phyloP scores from a whole-genome alignment of 2,888 invertebrate genomes.

The Limnephilus auricula region DNA sequence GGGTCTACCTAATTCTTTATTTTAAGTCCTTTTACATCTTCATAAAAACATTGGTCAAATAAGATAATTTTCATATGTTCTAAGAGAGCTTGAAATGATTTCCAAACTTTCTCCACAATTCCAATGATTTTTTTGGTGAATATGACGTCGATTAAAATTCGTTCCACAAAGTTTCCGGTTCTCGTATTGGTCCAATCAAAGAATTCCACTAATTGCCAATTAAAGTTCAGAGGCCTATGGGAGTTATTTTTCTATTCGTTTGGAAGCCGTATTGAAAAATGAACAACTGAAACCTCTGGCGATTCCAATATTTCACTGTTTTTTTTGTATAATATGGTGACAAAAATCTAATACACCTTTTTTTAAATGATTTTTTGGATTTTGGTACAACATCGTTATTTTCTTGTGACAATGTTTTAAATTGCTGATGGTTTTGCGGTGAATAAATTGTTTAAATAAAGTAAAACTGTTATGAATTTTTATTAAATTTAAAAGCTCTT shows the following conservation, averaged over 20 bases:
- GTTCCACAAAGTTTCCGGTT: neutral
- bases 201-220: neutral
- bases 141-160: neutral
- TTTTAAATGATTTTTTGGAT: too few species aligned
- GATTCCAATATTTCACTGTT: neutral
- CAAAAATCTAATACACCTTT: too few species aligned
- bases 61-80: neutral
- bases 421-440: too few species aligned
- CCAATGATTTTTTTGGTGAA: neutral
- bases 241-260: neutral
- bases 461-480: too few species aligned
- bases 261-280: neutral
- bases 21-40: too few species aligned
- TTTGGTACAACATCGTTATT: too few species aligned
- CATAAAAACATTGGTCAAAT: too few species aligned
- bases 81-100: neutral
- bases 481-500: too few species aligned
- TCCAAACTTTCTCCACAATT: neutral
- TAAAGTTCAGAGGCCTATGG: neutral
- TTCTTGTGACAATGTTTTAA: too few species aligned
- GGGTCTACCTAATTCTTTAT: too few species aligned
- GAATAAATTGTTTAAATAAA: too few species aligned
- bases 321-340: neutral
- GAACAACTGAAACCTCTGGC: neutral
- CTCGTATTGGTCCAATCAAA: neutral